phyloP scores from a whole-genome alignment of 2,888 invertebrate species.

The Eudasyphora cyanicolor region DNA sequence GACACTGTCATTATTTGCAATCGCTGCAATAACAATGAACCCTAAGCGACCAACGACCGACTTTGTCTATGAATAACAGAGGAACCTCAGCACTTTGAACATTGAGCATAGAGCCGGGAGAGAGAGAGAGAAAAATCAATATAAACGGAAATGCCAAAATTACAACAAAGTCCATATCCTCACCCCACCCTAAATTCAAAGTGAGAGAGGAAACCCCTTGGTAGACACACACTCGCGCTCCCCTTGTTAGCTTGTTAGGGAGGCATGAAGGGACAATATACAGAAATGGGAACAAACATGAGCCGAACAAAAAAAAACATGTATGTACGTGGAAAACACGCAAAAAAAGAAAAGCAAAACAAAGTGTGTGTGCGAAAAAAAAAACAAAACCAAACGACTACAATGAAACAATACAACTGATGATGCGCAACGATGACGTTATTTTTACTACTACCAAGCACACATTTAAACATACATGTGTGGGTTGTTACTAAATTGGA shows the following conservation, averaged over 20 bases:
- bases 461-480: no score
- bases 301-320: conserved; percentile 29
- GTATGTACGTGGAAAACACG: conserved; percentile 16
- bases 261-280: conserved; percentile 11
- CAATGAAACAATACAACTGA: conserved; percentile 59
- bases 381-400: conserved; percentile 35
- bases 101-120: neutral
- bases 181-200: neutral
- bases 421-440: conserved; percentile 60
- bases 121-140: conserved; percentile 28
- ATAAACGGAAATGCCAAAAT: conserved; percentile 20
- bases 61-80: neutral
- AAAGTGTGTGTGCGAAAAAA: no score
- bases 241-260: neutral
- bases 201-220: neutral
- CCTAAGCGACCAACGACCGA: neutral
- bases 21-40: conserved; percentile 30
- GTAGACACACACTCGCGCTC: neutral
- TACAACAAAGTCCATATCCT: neutral
- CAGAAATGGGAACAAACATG: conserved; percentile 46
- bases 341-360: neutral
- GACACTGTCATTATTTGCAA: conserved; percentile 53
- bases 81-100: neutral
- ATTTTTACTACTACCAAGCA: neutral
- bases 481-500: no score